These are phyloP conservation scores for Myathropa florea DNA, from an alignment of 2,888 invertebrate species.

Conservation along the genomic window DNA sequence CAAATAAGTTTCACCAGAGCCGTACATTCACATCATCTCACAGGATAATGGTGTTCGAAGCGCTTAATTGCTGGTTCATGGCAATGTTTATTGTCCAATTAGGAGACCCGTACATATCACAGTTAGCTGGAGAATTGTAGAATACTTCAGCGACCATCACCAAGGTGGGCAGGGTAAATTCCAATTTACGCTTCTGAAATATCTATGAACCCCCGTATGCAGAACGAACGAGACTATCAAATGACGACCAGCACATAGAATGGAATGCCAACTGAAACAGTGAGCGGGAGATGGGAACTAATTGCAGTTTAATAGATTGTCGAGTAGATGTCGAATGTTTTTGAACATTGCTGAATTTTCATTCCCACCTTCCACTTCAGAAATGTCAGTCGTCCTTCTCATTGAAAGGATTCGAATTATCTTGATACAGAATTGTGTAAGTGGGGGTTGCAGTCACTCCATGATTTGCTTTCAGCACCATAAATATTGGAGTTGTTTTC, in stretches of 20 bases:
- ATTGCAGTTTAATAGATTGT: constrained; percentile 65
- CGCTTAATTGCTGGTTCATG: constrained; percentile 67
- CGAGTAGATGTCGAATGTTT: constrained; percentile 26
- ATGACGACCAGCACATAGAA: not conserved
- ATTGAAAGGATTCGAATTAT: not conserved
- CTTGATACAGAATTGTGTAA: not conserved
- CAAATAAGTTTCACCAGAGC: constrained; percentile 47
- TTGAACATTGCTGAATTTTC: not conserved
- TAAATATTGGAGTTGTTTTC: constrained; percentile 27
- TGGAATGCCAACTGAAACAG: not conserved
- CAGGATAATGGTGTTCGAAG: constrained; percentile 57
- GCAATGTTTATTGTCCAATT: constrained; percentile 69
- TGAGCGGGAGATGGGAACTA: constrained; percentile 27
- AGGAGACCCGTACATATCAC: constrained; percentile 35
- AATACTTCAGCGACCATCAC: constrained; percentile 18
- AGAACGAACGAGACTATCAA: constrained; percentile 1
- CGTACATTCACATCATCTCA: constrained; percentile 40
- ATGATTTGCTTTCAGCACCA: constrained; percentile 31
- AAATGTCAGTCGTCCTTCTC: constrained; percentile 8
- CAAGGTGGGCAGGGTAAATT: constrained; percentile 28
- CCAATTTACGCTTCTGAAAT: constrained; percentile 36
- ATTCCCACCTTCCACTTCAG: not conserved
- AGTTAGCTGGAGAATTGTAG: constrained; percentile 8
- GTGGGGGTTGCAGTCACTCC: constrained; percentile 14
- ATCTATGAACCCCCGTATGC: constrained; percentile 3